Conservation (phyloP, 2,797 vertebrate genomes). For the Phoxinus dragarum region DNA sequence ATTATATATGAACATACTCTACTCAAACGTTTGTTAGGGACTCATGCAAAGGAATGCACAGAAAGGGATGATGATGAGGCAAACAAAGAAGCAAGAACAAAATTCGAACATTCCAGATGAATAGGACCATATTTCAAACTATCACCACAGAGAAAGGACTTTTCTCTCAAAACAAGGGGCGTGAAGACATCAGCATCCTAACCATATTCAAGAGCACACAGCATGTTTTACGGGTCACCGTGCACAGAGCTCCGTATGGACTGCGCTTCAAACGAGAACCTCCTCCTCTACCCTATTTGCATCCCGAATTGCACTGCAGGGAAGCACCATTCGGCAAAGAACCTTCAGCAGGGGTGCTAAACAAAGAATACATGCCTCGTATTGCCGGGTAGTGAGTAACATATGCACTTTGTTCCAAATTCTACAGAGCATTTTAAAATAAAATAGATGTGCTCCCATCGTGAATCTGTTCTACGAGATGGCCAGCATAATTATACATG, state of each 20-base stretch:
- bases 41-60: background rate
- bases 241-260: slow-evolving; percentile 27
- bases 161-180: slow-evolving; percentile 18
- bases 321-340: slow-evolving; percentile 18
- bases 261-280: slow-evolving; percentile 19
- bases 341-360: slow-evolving; percentile 6
- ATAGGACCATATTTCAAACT: slow-evolving; percentile 38
- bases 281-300: slow-evolving; percentile 28
- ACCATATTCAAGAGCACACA: slow-evolving; percentile 33
- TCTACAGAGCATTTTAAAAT: slow-evolving; percentile 11
- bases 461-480: background rate
- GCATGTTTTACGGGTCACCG: slow-evolving; percentile 44
- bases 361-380: slow-evolving; percentile 24
- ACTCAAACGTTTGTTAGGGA: background rate
- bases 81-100: slow-evolving; percentile 24
- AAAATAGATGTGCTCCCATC: background rate
- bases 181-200: slow-evolving; percentile 32
- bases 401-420: slow-evolving; percentile 2
- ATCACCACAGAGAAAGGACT: slow-evolving; percentile 13
- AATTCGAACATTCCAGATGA: slow-evolving; percentile 25
- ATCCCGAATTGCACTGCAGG: slow-evolving; percentile 32
- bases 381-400: slow-evolving; percentile 16
- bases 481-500: background rate
- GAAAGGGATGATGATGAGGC: slow-evolving; percentile 18
- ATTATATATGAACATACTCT: background rate